These are phyloP conservation scores for Argynnis bischoffii DNA, from an alignment of 2,888 invertebrate genomes.

Conservation along the genomic window DNA sequence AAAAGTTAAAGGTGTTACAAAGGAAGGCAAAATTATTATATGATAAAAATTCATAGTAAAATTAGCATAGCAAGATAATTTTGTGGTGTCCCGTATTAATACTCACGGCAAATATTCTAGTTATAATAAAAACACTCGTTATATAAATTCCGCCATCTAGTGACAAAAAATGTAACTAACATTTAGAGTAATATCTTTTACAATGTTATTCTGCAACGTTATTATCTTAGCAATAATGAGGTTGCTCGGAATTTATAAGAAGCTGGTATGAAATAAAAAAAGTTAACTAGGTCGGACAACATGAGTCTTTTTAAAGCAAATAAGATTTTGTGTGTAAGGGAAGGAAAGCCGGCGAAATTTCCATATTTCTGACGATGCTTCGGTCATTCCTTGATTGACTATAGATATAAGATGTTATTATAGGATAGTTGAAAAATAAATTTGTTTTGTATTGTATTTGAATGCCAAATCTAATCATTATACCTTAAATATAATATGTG, in stretches of 20 bases:
- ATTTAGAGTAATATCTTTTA: background rate
- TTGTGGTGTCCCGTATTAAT: background rate
- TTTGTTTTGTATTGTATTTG: too few species aligned
- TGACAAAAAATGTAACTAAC: slow-evolving; percentile 1
- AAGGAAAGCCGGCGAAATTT: background rate
- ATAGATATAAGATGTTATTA: too few species aligned
- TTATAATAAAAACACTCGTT: background rate
- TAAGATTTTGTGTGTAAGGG: background rate
- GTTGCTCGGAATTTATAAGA: slow-evolving; percentile 17
- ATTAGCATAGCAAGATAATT: background rate
- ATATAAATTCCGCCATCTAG: background rate
- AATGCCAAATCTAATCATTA: too few species aligned
- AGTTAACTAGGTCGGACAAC: slow-evolving; percentile 3
- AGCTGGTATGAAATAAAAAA: slow-evolving; percentile 14
- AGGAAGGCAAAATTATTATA: too few species aligned
- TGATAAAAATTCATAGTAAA: too few species aligned
- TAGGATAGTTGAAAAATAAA: too few species aligned
- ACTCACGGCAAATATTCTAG: background rate
- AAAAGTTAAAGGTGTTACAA: too few species aligned
- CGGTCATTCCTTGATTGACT: background rate
- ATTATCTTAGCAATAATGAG: slow-evolving; percentile 20
- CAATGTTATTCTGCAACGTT: slow-evolving; percentile 1
- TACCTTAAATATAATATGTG: too few species aligned
- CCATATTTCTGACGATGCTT: background rate
- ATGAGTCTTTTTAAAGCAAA: slow-evolving; percentile 5